Conservation (phyloP, 2,888 invertebrate genomes). For the Adela reaumurella region DNA sequence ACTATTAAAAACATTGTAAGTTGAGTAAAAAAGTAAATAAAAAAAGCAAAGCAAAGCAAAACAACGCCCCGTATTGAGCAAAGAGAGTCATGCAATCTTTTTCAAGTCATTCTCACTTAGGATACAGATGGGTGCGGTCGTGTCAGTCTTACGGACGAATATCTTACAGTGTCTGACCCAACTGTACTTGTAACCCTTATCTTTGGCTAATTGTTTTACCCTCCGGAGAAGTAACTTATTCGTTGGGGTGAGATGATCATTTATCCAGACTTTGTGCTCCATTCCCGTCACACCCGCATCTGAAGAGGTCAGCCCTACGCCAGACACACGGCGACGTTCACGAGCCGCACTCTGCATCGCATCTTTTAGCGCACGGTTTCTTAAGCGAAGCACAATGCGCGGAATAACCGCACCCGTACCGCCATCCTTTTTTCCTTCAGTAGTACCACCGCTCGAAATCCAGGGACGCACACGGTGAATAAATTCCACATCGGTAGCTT, state of each 20-base stretch:
- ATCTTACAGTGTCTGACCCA: background rate
- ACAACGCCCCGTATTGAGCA: too few species aligned
- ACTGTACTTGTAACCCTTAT: background rate
- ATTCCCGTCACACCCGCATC: background rate
- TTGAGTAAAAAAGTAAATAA: too few species aligned
- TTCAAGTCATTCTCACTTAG: background rate
- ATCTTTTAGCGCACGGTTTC: background rate
- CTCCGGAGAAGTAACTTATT: background rate
- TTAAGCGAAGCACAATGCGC: background rate
- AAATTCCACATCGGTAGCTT: background rate
- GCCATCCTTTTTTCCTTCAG: background rate
- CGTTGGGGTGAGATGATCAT: background rate
- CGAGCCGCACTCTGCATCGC: background rate
- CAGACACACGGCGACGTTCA: background rate
- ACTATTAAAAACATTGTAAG: too few species aligned
- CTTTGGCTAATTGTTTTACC: background rate
- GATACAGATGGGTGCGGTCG: background rate
- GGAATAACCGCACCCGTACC: background rate
- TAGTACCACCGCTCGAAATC: background rate
- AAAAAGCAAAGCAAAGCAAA: too few species aligned
- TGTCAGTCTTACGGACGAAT: background rate
- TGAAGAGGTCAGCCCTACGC: background rate
- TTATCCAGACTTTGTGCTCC: background rate
- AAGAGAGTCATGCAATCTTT: background rate
- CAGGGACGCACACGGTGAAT: background rate